Evolutionary conservation across 1,140 invertebrate species (phyloP).

Genomic region (Akabosia matsudoensis): DNA sequence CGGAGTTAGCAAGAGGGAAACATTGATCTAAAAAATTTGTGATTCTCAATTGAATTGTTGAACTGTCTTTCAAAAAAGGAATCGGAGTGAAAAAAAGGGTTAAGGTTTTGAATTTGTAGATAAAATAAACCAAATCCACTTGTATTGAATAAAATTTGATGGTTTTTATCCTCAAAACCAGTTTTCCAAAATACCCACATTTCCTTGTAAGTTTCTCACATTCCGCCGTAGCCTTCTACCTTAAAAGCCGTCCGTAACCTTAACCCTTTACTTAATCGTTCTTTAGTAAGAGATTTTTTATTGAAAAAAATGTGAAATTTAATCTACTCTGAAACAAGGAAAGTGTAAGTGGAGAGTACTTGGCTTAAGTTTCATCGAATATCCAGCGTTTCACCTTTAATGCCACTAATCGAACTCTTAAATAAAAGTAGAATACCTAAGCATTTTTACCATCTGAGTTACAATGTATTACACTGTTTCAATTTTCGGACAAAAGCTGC

Average conservation of each 20-base stretch:
- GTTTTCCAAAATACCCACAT: constrained; percentile 29
- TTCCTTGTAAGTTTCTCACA: not conserved
- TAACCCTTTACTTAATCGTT: not conserved
- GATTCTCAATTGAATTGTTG: no score
- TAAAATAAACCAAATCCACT: constrained; percentile 43
- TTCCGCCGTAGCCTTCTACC: not conserved
- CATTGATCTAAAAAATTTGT: no score
- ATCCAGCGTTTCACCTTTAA: no score
- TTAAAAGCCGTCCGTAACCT: not conserved
- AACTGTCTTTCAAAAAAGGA: no score
- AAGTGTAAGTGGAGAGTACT: constrained; percentile 1
- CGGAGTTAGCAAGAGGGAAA: no score
- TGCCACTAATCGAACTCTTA: no score
- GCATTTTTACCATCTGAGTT: no score
- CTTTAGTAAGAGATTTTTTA: not conserved
- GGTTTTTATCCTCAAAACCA: constrained; percentile 43
- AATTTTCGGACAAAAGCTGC: no score
- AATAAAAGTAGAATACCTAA: no score
- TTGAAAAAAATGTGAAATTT: not conserved
- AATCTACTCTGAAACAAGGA: not conserved
- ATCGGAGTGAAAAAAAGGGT: no score
- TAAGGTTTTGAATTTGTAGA: not conserved
- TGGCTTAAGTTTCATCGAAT: not conserved
- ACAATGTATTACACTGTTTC: no score
- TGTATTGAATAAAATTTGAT: constrained; percentile 47